Evolutionary conservation across 2,797 vertebrate genomes (phyloP), one percentile per base, ranked within the genome.

Genomic region (Sebastes matsubarae): DNA sequence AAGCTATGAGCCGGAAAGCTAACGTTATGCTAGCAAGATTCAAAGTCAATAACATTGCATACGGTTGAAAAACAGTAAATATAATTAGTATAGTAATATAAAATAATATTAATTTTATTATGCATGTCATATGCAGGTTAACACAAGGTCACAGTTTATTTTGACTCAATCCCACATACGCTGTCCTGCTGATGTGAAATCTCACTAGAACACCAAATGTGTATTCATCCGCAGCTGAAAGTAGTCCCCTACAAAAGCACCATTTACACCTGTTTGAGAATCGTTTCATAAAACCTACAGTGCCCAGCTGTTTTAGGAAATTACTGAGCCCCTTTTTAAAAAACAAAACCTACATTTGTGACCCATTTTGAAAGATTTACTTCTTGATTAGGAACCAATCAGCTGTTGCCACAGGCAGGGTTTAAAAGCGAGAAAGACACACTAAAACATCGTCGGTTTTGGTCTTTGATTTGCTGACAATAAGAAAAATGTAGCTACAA

Each of bases 391-490:
- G 14, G 32, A 65, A 60, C 16, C 57, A 55, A 5, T 75, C 13
- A 42, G 11, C 16, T 27, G 10, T n/a, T 55, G 13, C 60, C 52
- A 42, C 29, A 65, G 24, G 20, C 46, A 50, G 18, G 18, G 18
- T 50, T 50, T 18, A 16, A 22, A 42, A 29, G 32, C 38, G 9
- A 72, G 18, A 64, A 12, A 57, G 29, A 68, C 4, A 22, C 11
- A 64, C 14, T 5, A 54, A 46, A 20, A 57, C 16, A 52, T 24
- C 46, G 13, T 36, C 58, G 63, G 16, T 59, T 75, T 79, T 64
- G 22, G 13, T 72, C 46, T 72, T 59, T 20, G 18, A 52, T 83
- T 79, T 77, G 27, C n/a, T 69, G 54, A 69, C 13, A 60, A 4
- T 25, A n/a, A 46, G 12, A 70, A 60, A 50, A 34, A 46, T 50